phyloP scores from a whole-genome alignment of 2,888 invertebrate species.

The Brachypterus glaber region DNA sequence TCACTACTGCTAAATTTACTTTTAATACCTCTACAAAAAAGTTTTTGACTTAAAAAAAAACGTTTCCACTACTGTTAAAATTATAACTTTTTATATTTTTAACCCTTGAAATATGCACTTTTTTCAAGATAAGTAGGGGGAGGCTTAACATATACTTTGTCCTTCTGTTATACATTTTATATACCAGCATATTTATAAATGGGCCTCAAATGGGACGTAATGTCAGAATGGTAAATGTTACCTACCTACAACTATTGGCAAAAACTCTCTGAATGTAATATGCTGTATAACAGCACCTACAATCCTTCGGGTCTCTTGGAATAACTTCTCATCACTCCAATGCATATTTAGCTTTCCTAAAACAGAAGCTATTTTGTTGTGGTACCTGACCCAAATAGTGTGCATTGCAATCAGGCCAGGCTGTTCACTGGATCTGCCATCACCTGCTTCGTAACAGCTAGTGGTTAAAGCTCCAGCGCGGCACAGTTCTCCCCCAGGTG shows the following conservation, averaged over 20 bases:
- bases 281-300: slow-evolving; percentile 75
- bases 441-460: slow-evolving; percentile 71
- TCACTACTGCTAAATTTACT: too few relatives aligned
- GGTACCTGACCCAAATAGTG: slow-evolving; percentile 64
- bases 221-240: slow-evolving; percentile 36
- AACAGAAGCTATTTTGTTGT: slow-evolving; percentile 63
- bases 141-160: too few relatives aligned
- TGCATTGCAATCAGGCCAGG: slow-evolving; percentile 69
- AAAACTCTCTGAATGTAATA: slow-evolving; percentile 73
- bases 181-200: too few relatives aligned
- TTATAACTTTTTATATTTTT: too few relatives aligned
- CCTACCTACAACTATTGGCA: slow-evolving; percentile 54
- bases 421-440: slow-evolving; percentile 70
- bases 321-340: slow-evolving; percentile 83
- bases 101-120: too few relatives aligned
- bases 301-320: slow-evolving; percentile 75
- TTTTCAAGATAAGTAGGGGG: too few relatives aligned
- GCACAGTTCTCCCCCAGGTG: slow-evolving; percentile 57
- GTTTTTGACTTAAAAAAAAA: too few relatives aligned
- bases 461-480: slow-evolving; percentile 60
- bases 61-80: too few relatives aligned
- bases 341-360: slow-evolving; percentile 66
- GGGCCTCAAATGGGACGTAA: too few relatives aligned
- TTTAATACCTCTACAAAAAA: too few relatives aligned
- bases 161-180: too few relatives aligned